Conservation (phyloP, 1,140 invertebrate genomes). For the Druon quercuslanigerum region DNA sequence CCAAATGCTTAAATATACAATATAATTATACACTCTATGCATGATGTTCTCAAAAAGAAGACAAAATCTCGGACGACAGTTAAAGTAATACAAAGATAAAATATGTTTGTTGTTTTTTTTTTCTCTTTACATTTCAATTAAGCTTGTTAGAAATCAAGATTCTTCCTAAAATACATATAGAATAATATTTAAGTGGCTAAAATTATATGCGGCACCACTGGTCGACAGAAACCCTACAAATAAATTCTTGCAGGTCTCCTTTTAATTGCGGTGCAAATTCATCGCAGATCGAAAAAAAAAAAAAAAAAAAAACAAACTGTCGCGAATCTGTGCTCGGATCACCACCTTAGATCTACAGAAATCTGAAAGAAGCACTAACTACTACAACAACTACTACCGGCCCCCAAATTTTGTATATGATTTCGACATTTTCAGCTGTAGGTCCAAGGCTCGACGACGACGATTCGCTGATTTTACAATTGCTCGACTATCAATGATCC, state of each 20-base stretch:
- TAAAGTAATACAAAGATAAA: constrained; percentile 20
- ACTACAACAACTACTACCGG: too few relatives aligned
- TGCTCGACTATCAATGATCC: constrained; percentile 3
- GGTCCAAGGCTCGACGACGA: neutral
- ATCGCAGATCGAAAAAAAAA: constrained; percentile 5
- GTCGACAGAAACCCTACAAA: neutral
- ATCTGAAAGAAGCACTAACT: too few relatives aligned
- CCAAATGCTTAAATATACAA: constrained; percentile 23
- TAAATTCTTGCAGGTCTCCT: neutral
- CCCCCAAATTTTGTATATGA: neutral
- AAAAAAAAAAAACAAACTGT: neutral
- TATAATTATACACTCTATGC: constrained; percentile 16
- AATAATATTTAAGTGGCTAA: constrained; percentile 26
- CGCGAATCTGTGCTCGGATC: neutral
- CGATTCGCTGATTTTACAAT: constrained; percentile 13
- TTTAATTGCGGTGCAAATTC: constrained; percentile 22
- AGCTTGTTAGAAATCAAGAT: constrained; percentile 14
- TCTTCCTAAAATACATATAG: constrained; percentile 16
- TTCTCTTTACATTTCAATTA: neutral
- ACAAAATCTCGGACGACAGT: neutral
- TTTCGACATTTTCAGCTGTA: neutral
- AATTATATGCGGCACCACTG: constrained; percentile 24
- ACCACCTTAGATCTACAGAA: neutral
- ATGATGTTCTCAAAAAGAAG: neutral
- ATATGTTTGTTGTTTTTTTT: neutral